A percentile compares a stretch with the other conserved stretches of the same genome.
Evolutionary conservation across 2,888 invertebrate genomes (phyloP).

Genomic region (Amphipoea lucens): DNA sequence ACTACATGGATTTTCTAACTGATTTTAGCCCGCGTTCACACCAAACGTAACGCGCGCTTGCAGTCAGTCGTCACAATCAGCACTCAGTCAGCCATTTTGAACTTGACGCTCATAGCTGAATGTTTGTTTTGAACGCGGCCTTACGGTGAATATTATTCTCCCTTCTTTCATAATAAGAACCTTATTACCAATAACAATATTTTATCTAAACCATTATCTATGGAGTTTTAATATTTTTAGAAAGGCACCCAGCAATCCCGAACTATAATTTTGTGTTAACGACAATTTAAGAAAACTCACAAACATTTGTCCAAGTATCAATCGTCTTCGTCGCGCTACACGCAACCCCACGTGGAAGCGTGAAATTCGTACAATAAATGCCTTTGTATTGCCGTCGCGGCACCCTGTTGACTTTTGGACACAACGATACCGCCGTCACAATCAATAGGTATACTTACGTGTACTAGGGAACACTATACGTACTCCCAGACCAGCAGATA

Average conservation of each 20-base stretch:
- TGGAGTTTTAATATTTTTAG: neutral
- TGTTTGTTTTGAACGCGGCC: neutral
- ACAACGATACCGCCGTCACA: conserved; percentile 65
- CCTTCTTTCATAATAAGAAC: neutral
- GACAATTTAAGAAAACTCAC: neutral
- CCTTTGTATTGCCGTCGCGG: conserved; percentile 87
- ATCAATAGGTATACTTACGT: conserved; percentile 18
- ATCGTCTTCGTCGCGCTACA: conserved; percentile 61
- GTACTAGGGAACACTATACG: neutral
- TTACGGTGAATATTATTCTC: neutral
- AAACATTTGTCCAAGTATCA: conserved; percentile 71
- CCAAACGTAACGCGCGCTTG: neutral
- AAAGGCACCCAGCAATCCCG: neutral
- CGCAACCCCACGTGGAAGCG: conserved; percentile 85
- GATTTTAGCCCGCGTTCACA: neutral
- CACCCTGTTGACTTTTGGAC: conserved; percentile 83
- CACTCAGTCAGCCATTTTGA: neutral
- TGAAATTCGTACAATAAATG: conserved; percentile 90
- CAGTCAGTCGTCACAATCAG: neutral
- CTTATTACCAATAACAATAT: neutral
- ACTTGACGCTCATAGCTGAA: neutral
- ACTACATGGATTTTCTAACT: neutral
- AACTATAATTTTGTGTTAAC: neutral
- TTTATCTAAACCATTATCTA: neutral
- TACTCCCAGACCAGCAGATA: neutral